Evolutionary conservation across 2,888 invertebrate genomes (phyloP).

Genomic region (Phlogophora meticulosa): DNA sequence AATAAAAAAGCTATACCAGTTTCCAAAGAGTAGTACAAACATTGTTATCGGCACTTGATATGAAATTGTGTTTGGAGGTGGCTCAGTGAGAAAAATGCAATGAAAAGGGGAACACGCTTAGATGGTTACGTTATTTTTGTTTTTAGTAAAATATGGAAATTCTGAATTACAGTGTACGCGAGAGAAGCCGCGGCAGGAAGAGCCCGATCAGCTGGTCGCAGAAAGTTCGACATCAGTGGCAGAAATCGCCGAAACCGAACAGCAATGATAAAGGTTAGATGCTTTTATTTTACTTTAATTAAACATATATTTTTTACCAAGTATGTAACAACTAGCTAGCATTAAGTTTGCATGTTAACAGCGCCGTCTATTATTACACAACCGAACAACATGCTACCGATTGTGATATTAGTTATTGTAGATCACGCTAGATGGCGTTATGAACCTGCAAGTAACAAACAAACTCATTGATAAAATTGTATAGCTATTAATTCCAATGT

Average conservation of each 20-base stretch:
- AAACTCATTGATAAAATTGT: conserved; percentile 4
- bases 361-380: conserved; percentile 78
- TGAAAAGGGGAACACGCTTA: conserved; percentile 43
- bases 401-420: conserved; percentile 32
- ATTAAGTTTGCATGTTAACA: conserved; percentile 30
- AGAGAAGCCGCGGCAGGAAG: conserved; percentile 89
- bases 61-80: conserved; percentile 64
- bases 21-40: conserved; percentile 82
- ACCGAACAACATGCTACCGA: conserved; percentile 25
- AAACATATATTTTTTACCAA: neutral
- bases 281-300: neutral
- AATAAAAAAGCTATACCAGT: conserved; percentile 71
- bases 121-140: conserved; percentile 13
- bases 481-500: neutral
- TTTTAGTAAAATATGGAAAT: conserved; percentile 67
- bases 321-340: neutral
- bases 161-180: conserved; percentile 88
- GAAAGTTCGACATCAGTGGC: conserved; percentile 92
- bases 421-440: conserved; percentile 68
- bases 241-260: conserved; percentile 87
- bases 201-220: conserved; percentile 92
- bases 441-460: neutral
- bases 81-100: conserved; percentile 69
- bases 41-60: conserved; percentile 80
- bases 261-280: conserved; percentile 81